Conservation (phyloP, 2,113 vertebrate genomes). For the Chaetura pelagica region DNA sequence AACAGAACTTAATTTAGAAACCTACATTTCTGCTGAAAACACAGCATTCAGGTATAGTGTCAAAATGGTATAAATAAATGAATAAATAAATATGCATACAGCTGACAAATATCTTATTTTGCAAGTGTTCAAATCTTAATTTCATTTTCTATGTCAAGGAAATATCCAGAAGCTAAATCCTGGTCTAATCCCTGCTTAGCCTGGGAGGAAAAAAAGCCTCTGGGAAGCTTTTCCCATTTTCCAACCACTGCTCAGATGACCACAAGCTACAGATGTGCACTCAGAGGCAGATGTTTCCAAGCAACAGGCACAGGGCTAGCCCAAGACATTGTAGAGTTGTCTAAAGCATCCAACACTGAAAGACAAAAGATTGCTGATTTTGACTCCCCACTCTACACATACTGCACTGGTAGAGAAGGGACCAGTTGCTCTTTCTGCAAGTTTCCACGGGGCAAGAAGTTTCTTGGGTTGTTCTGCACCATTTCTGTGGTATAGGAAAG, state of each 20-base stretch:
- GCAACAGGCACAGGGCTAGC: neutral
- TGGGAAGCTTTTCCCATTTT: neutral
- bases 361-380: neutral
- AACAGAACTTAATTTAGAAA: neutral
- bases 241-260: neutral
- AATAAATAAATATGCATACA: neutral
- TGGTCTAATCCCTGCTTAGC: neutral
- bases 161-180: neutral
- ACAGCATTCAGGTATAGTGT: neutral
- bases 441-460: neutral
- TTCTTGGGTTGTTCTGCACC: neutral
- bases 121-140: constrained; percentile 9
- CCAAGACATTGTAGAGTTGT: neutral
- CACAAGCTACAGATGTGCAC: neutral
- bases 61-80: neutral
- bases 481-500: neutral
- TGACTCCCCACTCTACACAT: neutral
- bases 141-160: neutral
- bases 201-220: neutral
- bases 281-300: neutral
- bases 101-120: neutral
- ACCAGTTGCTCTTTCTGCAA: neutral
- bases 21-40: neutral
- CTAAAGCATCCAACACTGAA: neutral
- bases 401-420: neutral